Conservation (phyloP, 2,113 vertebrate genomes). For the Setophaga petechia region DNA sequence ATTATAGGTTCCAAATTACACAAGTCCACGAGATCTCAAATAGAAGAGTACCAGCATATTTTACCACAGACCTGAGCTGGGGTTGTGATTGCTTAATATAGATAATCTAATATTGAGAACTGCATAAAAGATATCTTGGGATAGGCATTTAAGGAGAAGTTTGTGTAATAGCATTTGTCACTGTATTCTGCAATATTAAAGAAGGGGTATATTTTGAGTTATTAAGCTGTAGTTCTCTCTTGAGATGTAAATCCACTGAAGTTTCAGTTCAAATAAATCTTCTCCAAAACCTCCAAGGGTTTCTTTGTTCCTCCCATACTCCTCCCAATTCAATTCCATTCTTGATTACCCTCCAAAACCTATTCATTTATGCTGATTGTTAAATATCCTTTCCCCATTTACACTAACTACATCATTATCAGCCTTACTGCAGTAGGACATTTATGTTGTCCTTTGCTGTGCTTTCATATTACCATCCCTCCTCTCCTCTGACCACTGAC, state of each 20-base stretch:
- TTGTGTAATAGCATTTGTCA: constrained; percentile 3
- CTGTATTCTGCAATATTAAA: constrained; percentile 20
- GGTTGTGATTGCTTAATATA: neutral
- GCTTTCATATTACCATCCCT: neutral
- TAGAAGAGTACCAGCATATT: neutral
- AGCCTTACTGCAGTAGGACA: neutral
- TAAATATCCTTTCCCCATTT: constrained; percentile 38
- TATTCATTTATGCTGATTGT: constrained; percentile 42
- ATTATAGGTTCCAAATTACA: neutral
- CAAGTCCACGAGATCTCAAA: neutral
- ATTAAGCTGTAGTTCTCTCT: neutral
- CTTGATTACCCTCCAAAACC: constrained; percentile 41
- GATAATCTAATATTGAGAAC: neutral
- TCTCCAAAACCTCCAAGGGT: neutral
- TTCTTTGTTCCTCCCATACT: neutral
- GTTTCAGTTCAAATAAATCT: constrained; percentile 35
- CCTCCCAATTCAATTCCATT: constrained; percentile 22
- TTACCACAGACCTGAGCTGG: neutral
- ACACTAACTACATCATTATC: constrained; percentile 34
- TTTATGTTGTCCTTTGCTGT: neutral
- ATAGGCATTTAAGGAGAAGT: neutral
- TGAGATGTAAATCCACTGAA: neutral
- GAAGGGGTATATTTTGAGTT: constrained; percentile 15
- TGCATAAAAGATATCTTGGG: neutral
- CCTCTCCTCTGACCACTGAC: constrained; percentile 7